Conservation (phyloP, 2,888 invertebrate species). For the Ophraella communa region DNA sequence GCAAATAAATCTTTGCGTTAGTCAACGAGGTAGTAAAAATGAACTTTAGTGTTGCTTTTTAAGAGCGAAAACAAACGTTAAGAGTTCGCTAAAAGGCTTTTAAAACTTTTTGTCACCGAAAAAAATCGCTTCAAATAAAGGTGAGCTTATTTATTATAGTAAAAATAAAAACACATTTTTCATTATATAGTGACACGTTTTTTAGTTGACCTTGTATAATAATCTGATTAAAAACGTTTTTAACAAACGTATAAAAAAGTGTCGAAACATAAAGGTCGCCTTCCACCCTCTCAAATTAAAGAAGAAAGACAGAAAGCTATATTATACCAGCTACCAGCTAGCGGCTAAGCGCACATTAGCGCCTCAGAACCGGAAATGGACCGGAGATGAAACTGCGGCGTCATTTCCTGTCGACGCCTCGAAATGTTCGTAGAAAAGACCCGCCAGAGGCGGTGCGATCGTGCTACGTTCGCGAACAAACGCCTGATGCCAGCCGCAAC, state of each 20-base stretch:
- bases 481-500: slow-evolving; percentile 15
- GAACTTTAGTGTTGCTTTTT: slow-evolving; percentile 12
- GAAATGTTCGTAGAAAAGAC: slow-evolving; percentile 23
- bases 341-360: slow-evolving; percentile 58
- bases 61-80: slow-evolving; percentile 7
- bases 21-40: slow-evolving; percentile 26
- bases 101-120: neutral
- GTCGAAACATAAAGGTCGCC: slow-evolving; percentile 14
- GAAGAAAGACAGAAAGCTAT: slow-evolving; percentile 12
- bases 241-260: slow-evolving; percentile 15
- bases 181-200: too few species aligned
- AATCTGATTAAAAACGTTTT: slow-evolving; percentile 15
- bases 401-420: slow-evolving; percentile 60
- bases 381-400: slow-evolving; percentile 63
- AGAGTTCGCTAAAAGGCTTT: slow-evolving; percentile 14
- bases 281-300: slow-evolving; percentile 20
- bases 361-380: slow-evolving; percentile 60
- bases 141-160: too few species aligned
- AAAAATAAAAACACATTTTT: too few species aligned
- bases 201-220: neutral
- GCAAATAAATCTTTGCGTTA: slow-evolving; percentile 18
- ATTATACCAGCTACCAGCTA: slow-evolving; percentile 12
- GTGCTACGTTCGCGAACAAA: slow-evolving; percentile 28
- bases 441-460: slow-evolving; percentile 37
- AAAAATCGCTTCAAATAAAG: too few species aligned